Base-by-base conservation (phyloP, 1,140 invertebrate genomes). In the Leptonema lineaticorne region DNA sequence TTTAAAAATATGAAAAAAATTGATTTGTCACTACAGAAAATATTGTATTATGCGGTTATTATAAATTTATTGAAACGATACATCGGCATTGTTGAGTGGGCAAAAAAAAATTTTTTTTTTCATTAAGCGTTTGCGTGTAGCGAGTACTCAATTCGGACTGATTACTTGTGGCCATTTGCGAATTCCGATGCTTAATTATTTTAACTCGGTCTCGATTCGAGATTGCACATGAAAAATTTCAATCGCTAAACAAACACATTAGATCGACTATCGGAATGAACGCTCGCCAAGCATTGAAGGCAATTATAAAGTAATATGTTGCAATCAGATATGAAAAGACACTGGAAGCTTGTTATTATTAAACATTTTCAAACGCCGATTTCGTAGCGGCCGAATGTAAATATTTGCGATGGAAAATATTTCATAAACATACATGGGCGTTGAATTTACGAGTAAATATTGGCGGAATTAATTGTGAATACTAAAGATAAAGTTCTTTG, bases 161-260 rank as follows among this genome's bases (percentile, higher is more conserved):
- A 62, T 62, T 62, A 62, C 59, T 28, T 24, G 30, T n/a, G 27
- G 59, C 59, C 9, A 20, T 62, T 62, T 62, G 59, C 45, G 30
- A 62, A 62, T 62, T 62, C 59, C 59, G 45, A 22, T 33, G 59
- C 59, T 62, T 62, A 62, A 62, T 62, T 62, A 62, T 62, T 62
- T 62, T 14, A 45, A 45, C 26, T 45, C 59, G 37, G 28, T 11
- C 30, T 7, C 4, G 37, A 58, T 58, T 24, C 30, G 20, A 7
- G 30, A 58, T 27, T 18, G 56, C 56, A 58, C 7, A 45, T 33
- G 59, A 62, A 62, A 62, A 37, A 37, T 53, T 62, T 33, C 26
- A 45, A 62, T 62, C 59, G 30, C 30, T 45, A 62, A 62, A 45
- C 30, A 62, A 62, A 62, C 59, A 62, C 59, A 62, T 62, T 62